Evolutionary conservation across 2,113 vertebrate species (phyloP).

Genomic region (Centropus unirufus): DNA sequence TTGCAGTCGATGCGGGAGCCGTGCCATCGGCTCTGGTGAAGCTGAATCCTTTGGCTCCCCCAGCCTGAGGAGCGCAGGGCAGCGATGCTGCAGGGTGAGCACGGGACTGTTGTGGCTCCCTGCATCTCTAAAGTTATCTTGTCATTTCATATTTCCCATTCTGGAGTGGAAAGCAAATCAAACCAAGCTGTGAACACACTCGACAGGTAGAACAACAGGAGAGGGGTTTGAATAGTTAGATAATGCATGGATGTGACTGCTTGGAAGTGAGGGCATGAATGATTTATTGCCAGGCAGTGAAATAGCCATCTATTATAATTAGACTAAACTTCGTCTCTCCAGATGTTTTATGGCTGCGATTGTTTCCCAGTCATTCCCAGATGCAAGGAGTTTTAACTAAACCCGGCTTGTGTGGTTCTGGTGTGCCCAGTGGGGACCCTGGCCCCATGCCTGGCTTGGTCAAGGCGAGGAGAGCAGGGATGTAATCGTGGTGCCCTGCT

Average conservation of each 20-base stretch:
- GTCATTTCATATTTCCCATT: not conserved
- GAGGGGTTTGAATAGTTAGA: not conserved
- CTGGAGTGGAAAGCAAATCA: not conserved
- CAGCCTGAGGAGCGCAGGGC: fast-evolving
- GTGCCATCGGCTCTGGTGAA: not conserved
- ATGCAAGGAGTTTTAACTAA: not conserved
- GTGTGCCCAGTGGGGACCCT: not conserved
- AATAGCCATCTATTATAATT: not conserved
- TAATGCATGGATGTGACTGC: not conserved
- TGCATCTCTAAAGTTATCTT: fast-evolving
- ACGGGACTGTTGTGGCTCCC: not conserved
- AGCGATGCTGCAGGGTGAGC: fast-evolving
- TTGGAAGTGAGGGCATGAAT: not conserved
- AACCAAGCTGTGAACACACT: fast-evolving
- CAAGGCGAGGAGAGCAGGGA: not conserved
- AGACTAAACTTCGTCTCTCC: not conserved
- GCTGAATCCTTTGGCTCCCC: not conserved
- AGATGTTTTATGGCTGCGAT: not conserved
- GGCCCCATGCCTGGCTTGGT: fast-evolving
- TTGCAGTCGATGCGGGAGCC: not conserved
- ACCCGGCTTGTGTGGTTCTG: not conserved
- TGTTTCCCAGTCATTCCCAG: not conserved
- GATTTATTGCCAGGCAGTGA: not conserved
- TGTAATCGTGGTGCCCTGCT: fast-evolving
- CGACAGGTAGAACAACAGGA: not conserved